phyloP scores from a whole-genome alignment of 1,140 invertebrate species.

The Neomicropteryx cornuta region DNA sequence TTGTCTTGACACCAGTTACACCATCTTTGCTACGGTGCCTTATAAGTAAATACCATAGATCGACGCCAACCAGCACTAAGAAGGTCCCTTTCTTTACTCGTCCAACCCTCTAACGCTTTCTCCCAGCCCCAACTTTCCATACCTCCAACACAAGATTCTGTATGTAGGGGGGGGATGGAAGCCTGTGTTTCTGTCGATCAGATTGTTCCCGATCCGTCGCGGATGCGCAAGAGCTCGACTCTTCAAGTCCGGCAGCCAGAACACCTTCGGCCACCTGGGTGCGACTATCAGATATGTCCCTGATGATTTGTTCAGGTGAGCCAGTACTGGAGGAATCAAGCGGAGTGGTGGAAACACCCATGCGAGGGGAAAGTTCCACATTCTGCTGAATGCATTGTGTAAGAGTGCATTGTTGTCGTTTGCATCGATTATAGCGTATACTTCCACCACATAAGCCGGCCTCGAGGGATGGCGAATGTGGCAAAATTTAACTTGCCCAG shows the following conservation, averaged over 20 bases:
- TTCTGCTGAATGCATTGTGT: slow-evolving; percentile 17
- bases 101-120: slow-evolving; percentile 1
- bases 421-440: slow-evolving; percentile 14
- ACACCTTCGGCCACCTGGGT: slow-evolving; percentile 16
- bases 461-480: slow-evolving; percentile 39
- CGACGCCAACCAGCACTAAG: slow-evolving; percentile 10
- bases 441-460: slow-evolving; percentile 20
- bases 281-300: slow-evolving; percentile 12
- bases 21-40: no score
- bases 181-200: slow-evolving; percentile 11
- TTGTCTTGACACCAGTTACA: no score
- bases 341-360: slow-evolving; percentile 18
- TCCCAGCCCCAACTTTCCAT: slow-evolving; percentile 14
- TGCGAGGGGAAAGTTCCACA: slow-evolving; percentile 15
- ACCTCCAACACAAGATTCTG: slow-evolving; percentile 11
- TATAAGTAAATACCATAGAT: no score
- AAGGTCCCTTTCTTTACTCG: slow-evolving; percentile 4
- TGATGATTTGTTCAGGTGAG: slow-evolving; percentile 11
- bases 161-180: slow-evolving; percentile 4
- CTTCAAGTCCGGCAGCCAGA: slow-evolving; percentile 16
- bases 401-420: slow-evolving; percentile 15
- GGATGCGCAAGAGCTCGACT: slow-evolving; percentile 9
- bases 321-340: slow-evolving; percentile 17
- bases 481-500: slow-evolving; percentile 21
- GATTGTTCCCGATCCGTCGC: slow-evolving; percentile 10